Evolutionary conservation across 2,797 vertebrate species (phyloP), one percentile per base, ranked within the genome.

Genomic region (Pachyuromys duprasi): DNA sequence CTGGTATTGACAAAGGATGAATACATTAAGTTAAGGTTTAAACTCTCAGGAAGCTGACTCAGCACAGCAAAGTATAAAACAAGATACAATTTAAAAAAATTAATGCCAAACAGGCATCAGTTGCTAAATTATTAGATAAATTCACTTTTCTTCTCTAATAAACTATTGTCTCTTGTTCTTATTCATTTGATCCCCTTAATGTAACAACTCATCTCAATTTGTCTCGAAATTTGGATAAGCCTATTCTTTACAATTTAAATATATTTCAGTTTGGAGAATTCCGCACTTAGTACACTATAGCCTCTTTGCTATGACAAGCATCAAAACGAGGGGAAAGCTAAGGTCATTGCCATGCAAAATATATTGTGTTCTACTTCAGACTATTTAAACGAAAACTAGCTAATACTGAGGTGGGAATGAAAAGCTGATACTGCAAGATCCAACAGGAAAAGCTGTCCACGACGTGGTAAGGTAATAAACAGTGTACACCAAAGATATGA

Each of bases 381-480:
- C 0, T 6, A 78, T 89, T 60, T 57, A 22, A 89, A 45, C 39
- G 60, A 74, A 91, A 93, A 91, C 6, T 45, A 89, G 76, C 60
- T 83, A 94, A 78, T 53, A 2, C 70, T 91, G 36, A 2, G 42
- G 31, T 65, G 3, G 65, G 86, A 92, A 94, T 45, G 55, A 90
- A 93, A 90, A 79, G 8, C 45, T 93, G 42, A n/a, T 17, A 42
- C 12, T 24, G 24, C 2, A 31, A 36, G 45, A 0, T 92, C 45
- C 39, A 72, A 33, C 49, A 90, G 65, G 79, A 62, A 31, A 55
- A 72, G 24, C 65, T 62, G 5, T 2, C 76, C 9, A 49, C 24
- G 70, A 84, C 90, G 86, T 86, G 42, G 17, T 26, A 84, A 67
- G n/a, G 60, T 14, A 93, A n/a, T 92, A 92, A 95, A 80, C 22